phyloP scores from a whole-genome alignment of 2,797 vertebrate genomes.

The Nyctalus aviator region DNA sequence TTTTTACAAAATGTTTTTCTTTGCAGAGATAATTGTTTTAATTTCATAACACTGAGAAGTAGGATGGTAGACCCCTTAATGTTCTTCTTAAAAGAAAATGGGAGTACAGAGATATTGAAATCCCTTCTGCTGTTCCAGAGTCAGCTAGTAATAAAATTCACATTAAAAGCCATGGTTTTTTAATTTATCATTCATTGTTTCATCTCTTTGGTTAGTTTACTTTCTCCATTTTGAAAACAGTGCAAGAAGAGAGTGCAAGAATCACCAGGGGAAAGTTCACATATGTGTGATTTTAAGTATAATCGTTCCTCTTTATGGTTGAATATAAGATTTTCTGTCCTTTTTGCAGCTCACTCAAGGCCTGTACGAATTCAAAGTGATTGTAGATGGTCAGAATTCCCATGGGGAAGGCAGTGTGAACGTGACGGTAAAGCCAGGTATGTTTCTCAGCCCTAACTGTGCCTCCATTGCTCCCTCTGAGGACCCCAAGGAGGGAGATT shows the following conservation, averaged over 20 bases:
- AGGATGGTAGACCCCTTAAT: slow-evolving; percentile 62
- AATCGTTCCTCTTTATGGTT: slow-evolving; percentile 31
- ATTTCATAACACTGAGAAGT: slow-evolving; percentile 70
- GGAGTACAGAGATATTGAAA: slow-evolving; percentile 71
- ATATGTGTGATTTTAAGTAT: neutral
- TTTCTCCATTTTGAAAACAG: slow-evolving; percentile 62
- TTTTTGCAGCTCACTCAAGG: slow-evolving; percentile 94
- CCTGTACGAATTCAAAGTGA: slow-evolving; percentile 96
- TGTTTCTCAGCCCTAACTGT: slow-evolving; percentile 2
- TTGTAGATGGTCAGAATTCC: slow-evolving; percentile 91
- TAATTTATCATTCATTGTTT: slow-evolving; percentile 60
- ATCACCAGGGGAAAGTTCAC: neutral
- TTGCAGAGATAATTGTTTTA: slow-evolving; percentile 74
- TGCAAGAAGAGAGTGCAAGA: slow-evolving; percentile 23
- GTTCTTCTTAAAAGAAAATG: slow-evolving; percentile 77
- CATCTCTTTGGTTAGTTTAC: slow-evolving; percentile 57
- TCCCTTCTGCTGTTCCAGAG: slow-evolving; percentile 69
- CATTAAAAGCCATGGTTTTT: slow-evolving; percentile 59
- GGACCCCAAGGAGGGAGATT: slow-evolving; percentile 29
- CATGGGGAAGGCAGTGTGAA: slow-evolving; percentile 96
- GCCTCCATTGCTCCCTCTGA: slow-evolving; percentile 15
- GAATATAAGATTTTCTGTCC: slow-evolving; percentile 64
- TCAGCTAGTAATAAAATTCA: slow-evolving; percentile 67
- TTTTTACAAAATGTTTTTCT: slow-evolving; percentile 76
- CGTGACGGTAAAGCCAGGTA: slow-evolving; percentile 97